phyloP scores from a whole-genome alignment of 2,888 invertebrate genomes.

The Hoplodrina ambigua region DNA sequence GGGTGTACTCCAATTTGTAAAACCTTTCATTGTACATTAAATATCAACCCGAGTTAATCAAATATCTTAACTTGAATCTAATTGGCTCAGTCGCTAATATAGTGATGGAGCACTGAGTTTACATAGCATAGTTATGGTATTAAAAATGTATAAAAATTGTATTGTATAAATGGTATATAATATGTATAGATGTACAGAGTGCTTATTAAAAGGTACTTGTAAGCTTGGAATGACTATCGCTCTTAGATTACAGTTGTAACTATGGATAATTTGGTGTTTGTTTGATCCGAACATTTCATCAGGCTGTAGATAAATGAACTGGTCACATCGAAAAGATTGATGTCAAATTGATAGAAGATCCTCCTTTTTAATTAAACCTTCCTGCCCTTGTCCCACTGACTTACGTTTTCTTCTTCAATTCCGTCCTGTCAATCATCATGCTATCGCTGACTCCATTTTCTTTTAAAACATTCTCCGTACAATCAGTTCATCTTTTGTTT shows the following conservation, averaged over 20 bases:
- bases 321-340: neutral
- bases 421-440: too few relatives aligned
- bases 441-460: too few relatives aligned
- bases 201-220: neutral
- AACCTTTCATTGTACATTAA: neutral
- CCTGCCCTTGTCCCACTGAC: too few relatives aligned
- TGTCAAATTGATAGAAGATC: too few relatives aligned
- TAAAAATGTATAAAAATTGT: constrained; percentile 3
- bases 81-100: too few relatives aligned
- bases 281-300: neutral
- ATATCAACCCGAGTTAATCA: neutral
- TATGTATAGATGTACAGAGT: neutral
- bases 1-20: constrained; percentile 7
- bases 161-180: neutral
- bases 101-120: neutral
- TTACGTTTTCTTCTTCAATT: too few relatives aligned
- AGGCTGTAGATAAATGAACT: neutral
- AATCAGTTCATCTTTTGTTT: too few relatives aligned
- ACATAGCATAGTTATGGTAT: constrained; percentile 10
- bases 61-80: neutral
- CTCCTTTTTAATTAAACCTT: too few relatives aligned
- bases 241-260: neutral
- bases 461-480: too few relatives aligned
- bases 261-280: neutral
- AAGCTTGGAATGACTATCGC: neutral